phyloP scores from a whole-genome alignment of 2,888 invertebrate genomes.

The Arctia plantaginis region DNA sequence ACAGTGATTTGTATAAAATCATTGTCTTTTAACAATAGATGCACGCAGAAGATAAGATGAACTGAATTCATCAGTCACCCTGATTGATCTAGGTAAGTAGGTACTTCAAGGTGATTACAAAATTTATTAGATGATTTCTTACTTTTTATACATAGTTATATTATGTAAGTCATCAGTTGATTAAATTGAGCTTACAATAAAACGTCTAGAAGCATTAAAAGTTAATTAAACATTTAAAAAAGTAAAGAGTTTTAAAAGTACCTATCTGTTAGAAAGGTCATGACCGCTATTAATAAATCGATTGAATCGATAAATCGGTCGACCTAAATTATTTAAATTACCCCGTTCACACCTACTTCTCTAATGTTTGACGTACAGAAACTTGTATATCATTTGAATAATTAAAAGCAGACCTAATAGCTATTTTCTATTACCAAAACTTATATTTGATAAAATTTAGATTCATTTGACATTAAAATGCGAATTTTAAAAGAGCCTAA shows the following conservation, averaged over 20 bases:
- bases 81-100: not conserved
- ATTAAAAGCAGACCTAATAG: not conserved
- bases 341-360: not conserved
- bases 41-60: not conserved
- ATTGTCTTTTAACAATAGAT: not conserved
- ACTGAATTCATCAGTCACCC: not conserved
- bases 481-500: not conserved
- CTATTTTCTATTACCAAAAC: conserved; percentile 5
- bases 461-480: not conserved
- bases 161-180: not conserved
- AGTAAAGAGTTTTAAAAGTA: not conserved
- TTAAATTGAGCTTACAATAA: not conserved
- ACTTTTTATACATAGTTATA: not conserved
- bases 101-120: not conserved
- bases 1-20: not conserved
- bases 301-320: not conserved
- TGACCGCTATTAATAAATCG: not conserved
- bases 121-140: not conserved
- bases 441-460: not conserved
- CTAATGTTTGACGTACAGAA: not conserved
- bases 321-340: not conserved
- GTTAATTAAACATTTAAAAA: not conserved
- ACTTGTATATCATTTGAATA: not conserved
- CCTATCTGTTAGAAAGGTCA: not conserved
- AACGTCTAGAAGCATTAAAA: not conserved